phyloP scores from a whole-genome alignment of 2,113 vertebrate species.

The Todiramphus saurophagus region DNA sequence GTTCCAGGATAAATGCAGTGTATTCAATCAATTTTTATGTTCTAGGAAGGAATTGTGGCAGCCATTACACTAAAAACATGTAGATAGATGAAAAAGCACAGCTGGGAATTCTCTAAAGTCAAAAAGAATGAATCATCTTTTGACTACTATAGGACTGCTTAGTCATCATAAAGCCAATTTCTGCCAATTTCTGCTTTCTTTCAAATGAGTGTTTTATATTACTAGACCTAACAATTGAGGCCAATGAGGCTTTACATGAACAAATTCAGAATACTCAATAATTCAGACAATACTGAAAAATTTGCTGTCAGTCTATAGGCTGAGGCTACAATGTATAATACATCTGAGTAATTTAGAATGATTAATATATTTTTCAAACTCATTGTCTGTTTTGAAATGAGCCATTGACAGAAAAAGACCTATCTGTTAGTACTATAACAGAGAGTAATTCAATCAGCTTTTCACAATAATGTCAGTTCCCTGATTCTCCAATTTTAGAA shows the following conservation, averaged over 20 bases:
- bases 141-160: background rate
- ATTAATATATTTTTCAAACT: background rate
- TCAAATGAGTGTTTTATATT: background rate
- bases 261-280: background rate
- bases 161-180: background rate
- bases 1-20: background rate
- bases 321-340: background rate
- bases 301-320: background rate
- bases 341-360: background rate
- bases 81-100: background rate
- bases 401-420: background rate
- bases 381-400: background rate
- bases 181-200: background rate
- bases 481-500: background rate
- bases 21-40: background rate
- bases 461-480: background rate
- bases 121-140: background rate
- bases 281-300: background rate
- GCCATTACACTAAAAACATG: background rate
- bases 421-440: background rate
- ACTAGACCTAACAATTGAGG: background rate
- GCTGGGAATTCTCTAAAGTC: background rate
- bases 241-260: background rate
- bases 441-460: background rate
- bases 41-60: background rate